A percentile compares a stretch with the other conserved stretches of the same genome.
phyloP scores from a whole-genome alignment of 2,888 invertebrate genomes.

The Pocota personata region DNA sequence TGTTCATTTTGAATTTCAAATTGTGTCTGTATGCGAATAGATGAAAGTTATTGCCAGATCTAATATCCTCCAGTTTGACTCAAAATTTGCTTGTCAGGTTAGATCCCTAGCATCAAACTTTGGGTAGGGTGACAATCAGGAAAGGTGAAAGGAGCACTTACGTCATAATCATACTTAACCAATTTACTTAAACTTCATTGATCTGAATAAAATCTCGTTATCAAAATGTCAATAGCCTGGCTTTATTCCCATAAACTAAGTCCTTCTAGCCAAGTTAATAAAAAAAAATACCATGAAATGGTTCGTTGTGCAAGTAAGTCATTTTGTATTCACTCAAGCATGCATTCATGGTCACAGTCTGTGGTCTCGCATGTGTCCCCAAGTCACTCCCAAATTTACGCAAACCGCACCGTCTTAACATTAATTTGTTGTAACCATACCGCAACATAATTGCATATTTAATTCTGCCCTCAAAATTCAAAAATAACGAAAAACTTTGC shows the following conservation, averaged over 20 bases:
- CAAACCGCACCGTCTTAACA: conserved; percentile 17
- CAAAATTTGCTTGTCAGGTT: too few relatives aligned
- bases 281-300: conserved; percentile 46
- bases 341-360: conserved; percentile 66
- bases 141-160: too few relatives aligned
- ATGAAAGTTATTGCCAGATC: too few relatives aligned
- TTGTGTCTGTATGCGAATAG: too few relatives aligned
- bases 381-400: conserved; percentile 61
- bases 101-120: too few relatives aligned
- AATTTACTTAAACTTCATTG: not conserved
- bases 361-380: conserved; percentile 54
- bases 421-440: conserved; percentile 34
- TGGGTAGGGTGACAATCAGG: too few relatives aligned
- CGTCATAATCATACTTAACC: too few relatives aligned
- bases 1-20: too few relatives aligned
- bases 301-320: conserved; percentile 60
- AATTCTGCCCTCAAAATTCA: conserved; percentile 14
- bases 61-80: too few relatives aligned
- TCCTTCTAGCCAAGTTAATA: conserved; percentile 34
- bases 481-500: not conserved
- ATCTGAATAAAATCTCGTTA: not conserved
- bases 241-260: not conserved
- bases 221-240: conserved; percentile 19
- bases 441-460: conserved; percentile 49
- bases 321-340: conserved; percentile 63